Evolutionary conservation across 92 coral and sea anemone genomes (phyloP).

Genomic region (Actinernus sp.): DNA sequence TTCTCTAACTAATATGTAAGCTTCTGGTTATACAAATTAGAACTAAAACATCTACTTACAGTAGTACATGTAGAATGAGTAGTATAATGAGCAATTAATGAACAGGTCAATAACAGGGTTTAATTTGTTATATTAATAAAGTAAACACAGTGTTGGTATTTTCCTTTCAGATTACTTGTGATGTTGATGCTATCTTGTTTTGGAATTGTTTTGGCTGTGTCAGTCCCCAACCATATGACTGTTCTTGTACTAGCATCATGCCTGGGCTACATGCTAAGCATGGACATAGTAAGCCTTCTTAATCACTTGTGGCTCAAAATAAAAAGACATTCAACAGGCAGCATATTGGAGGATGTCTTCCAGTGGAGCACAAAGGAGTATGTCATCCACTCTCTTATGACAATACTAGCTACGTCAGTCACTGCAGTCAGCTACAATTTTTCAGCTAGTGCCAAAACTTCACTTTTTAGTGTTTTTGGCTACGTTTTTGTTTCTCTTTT

Average conservation of each 20-base stretch:
- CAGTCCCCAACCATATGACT: conserved; percentile 65
- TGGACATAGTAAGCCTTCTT: conserved; percentile 73
- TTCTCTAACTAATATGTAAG: too few species aligned
- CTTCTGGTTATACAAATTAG: too few species aligned
- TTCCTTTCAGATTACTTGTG: conserved; percentile 62
- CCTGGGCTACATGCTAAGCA: conserved; percentile 81
- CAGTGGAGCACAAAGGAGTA: conserved; percentile 60
- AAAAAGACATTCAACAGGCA: neutral
- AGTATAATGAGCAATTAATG: too few species aligned
- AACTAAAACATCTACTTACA: too few species aligned
- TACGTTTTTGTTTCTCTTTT: conserved; percentile 62
- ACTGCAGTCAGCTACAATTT: conserved; percentile 68
- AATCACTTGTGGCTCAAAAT: conserved; percentile 18
- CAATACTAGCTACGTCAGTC: conserved; percentile 26
- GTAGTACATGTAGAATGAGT: too few species aligned
- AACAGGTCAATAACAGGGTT: too few species aligned
- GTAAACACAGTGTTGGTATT: neutral
- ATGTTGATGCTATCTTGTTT: conserved; percentile 76
- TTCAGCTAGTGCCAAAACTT: conserved; percentile 27
- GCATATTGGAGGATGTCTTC: neutral
- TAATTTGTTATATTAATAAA: too few species aligned
- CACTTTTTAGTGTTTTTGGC: conserved; percentile 70
- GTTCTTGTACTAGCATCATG: conserved; percentile 46
- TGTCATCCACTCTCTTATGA: conserved; percentile 45
- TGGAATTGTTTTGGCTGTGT: conserved; percentile 70